These are phyloP conservation scores for Amblyraja radiata DNA, from an alignment of 2,797 vertebrate genomes.

Conservation along the genomic window DNA sequence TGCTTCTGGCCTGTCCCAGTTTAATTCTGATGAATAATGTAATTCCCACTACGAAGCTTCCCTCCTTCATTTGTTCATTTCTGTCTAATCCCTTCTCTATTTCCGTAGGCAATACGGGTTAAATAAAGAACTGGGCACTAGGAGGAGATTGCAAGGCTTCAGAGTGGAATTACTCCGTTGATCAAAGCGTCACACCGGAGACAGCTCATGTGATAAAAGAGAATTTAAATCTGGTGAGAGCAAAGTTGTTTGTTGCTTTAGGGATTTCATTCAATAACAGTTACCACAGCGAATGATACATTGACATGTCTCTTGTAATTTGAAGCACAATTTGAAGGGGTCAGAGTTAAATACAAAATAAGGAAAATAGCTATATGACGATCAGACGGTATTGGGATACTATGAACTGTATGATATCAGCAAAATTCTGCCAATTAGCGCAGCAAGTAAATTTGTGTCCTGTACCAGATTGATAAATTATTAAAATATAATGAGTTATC, in stretches of 20 bases:
- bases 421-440: background rate
- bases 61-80: slow-evolving; percentile 8
- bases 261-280: background rate
- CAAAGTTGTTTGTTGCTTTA: background rate
- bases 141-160: background rate
- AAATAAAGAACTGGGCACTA: slow-evolving; percentile 22
- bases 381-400: background rate
- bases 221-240: background rate
- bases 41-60: background rate
- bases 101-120: background rate
- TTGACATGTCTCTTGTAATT: background rate
- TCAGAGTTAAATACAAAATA: background rate
- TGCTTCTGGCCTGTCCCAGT: background rate
- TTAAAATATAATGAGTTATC: background rate
- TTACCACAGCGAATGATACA: background rate
- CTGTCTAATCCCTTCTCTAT: background rate
- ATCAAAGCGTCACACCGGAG: slow-evolving; percentile 15
- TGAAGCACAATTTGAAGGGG: background rate
- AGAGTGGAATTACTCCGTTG: background rate
- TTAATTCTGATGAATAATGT: slow-evolving; percentile 12
- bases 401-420: background rate
- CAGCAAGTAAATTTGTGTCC: background rate
- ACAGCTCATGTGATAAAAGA: slow-evolving; percentile 10
- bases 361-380: background rate
- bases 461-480: background rate